Base-by-base conservation (phyloP, 2,797 vertebrate species). In the Gymnothorax reevesii region DNA sequence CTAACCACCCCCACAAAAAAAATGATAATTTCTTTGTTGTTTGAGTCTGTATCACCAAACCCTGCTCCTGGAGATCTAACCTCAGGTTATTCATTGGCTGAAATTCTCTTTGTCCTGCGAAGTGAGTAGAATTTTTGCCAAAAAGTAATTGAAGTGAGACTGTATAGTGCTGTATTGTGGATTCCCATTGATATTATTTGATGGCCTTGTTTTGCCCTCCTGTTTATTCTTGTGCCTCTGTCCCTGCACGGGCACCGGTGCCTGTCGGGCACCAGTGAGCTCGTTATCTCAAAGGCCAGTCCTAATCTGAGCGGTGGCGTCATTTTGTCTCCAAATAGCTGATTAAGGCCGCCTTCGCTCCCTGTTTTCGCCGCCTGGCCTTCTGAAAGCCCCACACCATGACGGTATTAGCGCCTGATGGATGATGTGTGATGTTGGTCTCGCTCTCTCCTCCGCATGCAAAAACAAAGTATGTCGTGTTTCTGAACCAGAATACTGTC, bases 11-110 rank as follows among this genome's bases (percentile, higher is more conserved):
- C 27, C 71, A 0, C 10, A 4, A 13, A 15, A 3, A 3, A 42
- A 77, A 52, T 33, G 79, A 73, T 83, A 57, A 84, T 91, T 92
- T 93, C 91, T 90, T 93, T 88, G 90, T 93, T 94, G 90, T 93
- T 91, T 90, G 90, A 88, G 69, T 89, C 77, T 89, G 83, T 25
- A 90, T 89, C 86, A n/a, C 88, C 17, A 20, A n/a, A n/a, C 64
- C 3, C 64, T 15, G 9, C 9, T 15, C 57, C 57, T 15, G 57
- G 57, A 42, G 33, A 42, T 42, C 33, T 42, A 42, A 42, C 33
- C 33, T 42, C 33, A 42, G 33, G 33, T 42, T 42, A 42, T 42
- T 42, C 33, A 42, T 1, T 42, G 33, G 33, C 33, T 42, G 33
- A 42, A 42, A 42, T 42, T 42, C 33, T 42, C 33, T 42, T 42